Evolutionary conservation across 2,113 vertebrate species (phyloP), one percentile per base, ranked within the genome.

Genomic region (Tylochromis polylepis): DNA sequence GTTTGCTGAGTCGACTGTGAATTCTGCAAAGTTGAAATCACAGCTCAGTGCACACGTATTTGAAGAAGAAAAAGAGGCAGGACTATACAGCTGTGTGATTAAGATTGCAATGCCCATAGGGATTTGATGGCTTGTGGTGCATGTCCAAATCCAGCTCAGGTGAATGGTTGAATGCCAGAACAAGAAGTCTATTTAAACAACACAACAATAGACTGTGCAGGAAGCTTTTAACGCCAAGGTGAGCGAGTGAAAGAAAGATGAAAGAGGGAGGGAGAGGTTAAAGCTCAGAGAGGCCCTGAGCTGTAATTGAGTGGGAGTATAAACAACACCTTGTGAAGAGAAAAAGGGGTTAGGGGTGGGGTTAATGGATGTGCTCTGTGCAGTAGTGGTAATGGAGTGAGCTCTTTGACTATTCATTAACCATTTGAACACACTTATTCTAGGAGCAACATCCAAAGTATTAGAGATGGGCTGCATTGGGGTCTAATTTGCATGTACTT

Each of bases 131-230:
- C 11, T 57, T 72, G 72, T 79, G 80, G 92, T 9, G n/a, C 36
- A 3, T 87, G 56, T 89, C 86, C 81, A 58, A 84, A 90, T 78
- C 49, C 77, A 51, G 77, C 92, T 84, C 72, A 92, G 80, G 85
- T 89, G 75, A 90, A 84, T 31, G 84, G 77, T 15, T 85, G 83
- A 89, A 55, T 70, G 83, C 36, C 38, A 24, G 41, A 82, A 91
- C 87, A 85, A 84, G 34, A 81, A 87, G n/a, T 79, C 90, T 36
- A 83, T 90, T 84, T 83, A 81, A 87, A 57, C 85, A 91, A 91
- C 84, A 90, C 75, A 86, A 53, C 49, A 79, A 60, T 46, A 81
- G 72, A 46, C n/a, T 41, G 4, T 62, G 85, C 10, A 12, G 77
- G 82, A 82, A 86, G 88, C 62, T 82, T 91, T 90, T 72, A 88